These are phyloP conservation scores for Venusia cambrica DNA, from an alignment of 2,888 invertebrate species.

Conservation along the genomic window DNA sequence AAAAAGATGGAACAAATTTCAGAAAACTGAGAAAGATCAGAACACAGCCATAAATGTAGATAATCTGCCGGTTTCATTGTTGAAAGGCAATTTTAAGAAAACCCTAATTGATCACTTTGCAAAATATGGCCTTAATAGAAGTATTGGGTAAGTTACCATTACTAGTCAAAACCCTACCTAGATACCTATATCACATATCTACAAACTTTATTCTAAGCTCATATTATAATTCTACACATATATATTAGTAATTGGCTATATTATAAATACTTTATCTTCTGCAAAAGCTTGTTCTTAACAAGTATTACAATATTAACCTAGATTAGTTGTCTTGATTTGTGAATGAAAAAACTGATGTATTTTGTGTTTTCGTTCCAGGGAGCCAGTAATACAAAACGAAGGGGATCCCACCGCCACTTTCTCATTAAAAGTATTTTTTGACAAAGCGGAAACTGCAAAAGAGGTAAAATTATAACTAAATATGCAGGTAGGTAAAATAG, in stretches of 20 bases:
- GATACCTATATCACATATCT: too few relatives aligned
- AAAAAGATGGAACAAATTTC: constrained; percentile 66
- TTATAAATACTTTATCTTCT: too few relatives aligned
- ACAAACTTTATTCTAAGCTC: too few relatives aligned
- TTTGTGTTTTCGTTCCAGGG: constrained; percentile 15
- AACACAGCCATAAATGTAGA: constrained; percentile 51
- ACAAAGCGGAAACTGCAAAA: constrained; percentile 48
- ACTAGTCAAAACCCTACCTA: too few relatives aligned
- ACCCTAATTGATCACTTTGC: constrained; percentile 55
- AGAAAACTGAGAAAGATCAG: constrained; percentile 42
- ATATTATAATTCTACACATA: too few relatives aligned
- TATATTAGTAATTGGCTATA: too few relatives aligned
- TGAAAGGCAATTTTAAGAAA: constrained; percentile 44
- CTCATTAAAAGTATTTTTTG: constrained; percentile 58
- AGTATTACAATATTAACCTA: too few relatives aligned
- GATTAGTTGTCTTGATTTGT: too few relatives aligned
- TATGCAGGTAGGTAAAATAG: too few relatives aligned
- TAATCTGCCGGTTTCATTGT: constrained; percentile 54
- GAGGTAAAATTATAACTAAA: constrained; percentile 39
- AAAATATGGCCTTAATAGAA: constrained; percentile 54
- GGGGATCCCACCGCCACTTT: constrained; percentile 56
- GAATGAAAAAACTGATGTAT: background rate
- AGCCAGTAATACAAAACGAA: constrained; percentile 6
- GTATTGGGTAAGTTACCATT: constrained; percentile 64
- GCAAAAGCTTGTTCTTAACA: too few relatives aligned